These are phyloP conservation scores for Parapsyche elsis DNA, from an alignment of 1,140 invertebrate species.

Conservation along the genomic window DNA sequence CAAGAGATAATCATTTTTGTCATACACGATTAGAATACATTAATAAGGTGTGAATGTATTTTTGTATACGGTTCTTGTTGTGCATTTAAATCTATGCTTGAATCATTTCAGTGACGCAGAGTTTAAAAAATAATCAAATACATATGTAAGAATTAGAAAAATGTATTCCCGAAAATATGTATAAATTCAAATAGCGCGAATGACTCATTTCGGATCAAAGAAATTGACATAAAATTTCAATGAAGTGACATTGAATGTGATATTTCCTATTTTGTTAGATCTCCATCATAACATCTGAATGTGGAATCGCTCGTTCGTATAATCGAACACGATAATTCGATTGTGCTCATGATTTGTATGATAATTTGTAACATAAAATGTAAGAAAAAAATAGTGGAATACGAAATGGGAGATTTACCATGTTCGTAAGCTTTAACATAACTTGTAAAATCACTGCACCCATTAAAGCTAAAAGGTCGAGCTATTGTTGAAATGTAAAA, in stretches of 20 bases:
- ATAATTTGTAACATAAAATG: constrained; percentile 4
- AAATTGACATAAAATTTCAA: constrained; percentile 1
- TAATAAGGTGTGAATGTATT: neutral
- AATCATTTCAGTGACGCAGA: neutral
- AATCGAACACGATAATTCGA: constrained; percentile 23
- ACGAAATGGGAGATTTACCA: neutral
- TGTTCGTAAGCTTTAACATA: neutral
- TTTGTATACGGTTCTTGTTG: constrained; percentile 5
- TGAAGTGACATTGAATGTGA: constrained; percentile 6
- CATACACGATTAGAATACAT: neutral
- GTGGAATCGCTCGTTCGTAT: neutral
- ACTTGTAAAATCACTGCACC: neutral
- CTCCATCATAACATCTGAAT: neutral
- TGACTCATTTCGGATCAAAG: neutral
- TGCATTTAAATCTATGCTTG: neutral
- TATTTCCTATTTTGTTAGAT: constrained; percentile 20
- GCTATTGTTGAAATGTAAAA: neutral
- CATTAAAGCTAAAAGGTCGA: neutral
- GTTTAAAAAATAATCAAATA: neutral
- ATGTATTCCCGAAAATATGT: too few relatives aligned
- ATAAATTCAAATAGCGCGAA: too few relatives aligned
- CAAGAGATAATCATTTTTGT: neutral
- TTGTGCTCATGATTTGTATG: constrained; percentile 26
- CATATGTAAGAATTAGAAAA: neutral
- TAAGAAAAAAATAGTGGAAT: neutral